Base-by-base conservation (phyloP, 2,797 vertebrate genomes). In the Monodelphis domestica region DNA sequence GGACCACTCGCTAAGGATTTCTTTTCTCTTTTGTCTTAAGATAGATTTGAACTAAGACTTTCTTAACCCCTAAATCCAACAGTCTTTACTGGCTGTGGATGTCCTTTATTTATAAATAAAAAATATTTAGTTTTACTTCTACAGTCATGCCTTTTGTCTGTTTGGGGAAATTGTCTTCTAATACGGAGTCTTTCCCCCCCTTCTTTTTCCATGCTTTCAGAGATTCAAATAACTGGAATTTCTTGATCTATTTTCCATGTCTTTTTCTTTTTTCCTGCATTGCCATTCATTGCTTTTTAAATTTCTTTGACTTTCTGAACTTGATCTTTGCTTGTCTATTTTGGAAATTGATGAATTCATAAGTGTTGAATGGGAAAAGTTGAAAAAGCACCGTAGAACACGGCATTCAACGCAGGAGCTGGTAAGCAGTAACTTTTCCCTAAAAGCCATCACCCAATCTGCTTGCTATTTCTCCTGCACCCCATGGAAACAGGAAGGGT, bases 401-500 rank as follows among this genome's bases (percentile, higher is more conserved):
- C 78, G 38, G 10, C 45, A 45, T 45, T 78, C 15, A 24, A 21
- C 78, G 21, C 70, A 78, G 21, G 21, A 45, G 38, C n/a, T 78
- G 70, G 45, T 45, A 78, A 45, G 4, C 45, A 78, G 70, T 78
- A 78, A 78, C 45, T 24, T 78, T 78, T 78, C 38, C 38, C 17
- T 78, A 45, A 26, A 45, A 78, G 38, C 0, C 78, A 78, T 45
- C 70, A 78, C n/a, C 78, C 21, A 78, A 45, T 78, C 70, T 78
- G 17, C 21, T 87, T 38, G 28, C 4, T 15, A 5, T 57, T 53
- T 54, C 33, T 7, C 0, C 30, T 45, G 70, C 53, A 30, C 1
- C 15, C 78, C 3, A 0, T 17, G 1, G 3, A n/a, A 1, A n/a
- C 53, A 0, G 29, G 30, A 3, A 9, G 33, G 12, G 55, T 26